Conservation (phyloP, 2,113 vertebrate species). For the Phycodurus eques region DNA sequence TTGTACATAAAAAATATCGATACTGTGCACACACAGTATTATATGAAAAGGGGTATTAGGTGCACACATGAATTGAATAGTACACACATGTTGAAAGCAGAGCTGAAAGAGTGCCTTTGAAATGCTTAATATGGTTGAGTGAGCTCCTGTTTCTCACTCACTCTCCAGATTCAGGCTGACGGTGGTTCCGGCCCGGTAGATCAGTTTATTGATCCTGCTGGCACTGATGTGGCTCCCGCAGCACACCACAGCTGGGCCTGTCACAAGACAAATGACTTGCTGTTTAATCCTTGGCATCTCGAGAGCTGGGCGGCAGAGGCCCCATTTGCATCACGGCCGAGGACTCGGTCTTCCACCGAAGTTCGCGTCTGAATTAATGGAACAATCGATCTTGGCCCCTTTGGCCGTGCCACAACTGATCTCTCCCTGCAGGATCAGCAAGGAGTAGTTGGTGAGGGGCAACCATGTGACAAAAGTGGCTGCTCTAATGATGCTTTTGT, state of each 20-base stretch:
- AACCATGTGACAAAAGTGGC: slow-evolving; percentile 12
- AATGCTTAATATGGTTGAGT: not conserved
- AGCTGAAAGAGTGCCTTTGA: slow-evolving; percentile 4
- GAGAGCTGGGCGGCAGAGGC: not conserved
- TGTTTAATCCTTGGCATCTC: slow-evolving; percentile 1
- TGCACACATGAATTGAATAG: not conserved
- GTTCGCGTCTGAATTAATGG: slow-evolving; percentile 19
- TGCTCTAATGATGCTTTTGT: slow-evolving; percentile 1
- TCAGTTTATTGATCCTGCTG: slow-evolving; percentile 12
- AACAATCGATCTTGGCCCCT: slow-evolving; percentile 13
- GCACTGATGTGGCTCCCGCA: slow-evolving; percentile 2
- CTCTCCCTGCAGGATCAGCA: slow-evolving; percentile 3
- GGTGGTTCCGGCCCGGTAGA: slow-evolving; percentile 6
- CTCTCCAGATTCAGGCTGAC: not conserved
- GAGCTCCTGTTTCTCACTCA: not conserved
- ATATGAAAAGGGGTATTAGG: not conserved
- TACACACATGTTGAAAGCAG: not conserved
- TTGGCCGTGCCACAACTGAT: slow-evolving; percentile 7
- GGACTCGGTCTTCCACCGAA: not conserved
- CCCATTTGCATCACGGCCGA: not conserved
- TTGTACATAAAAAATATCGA: no score
- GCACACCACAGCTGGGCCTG: slow-evolving; percentile 2
- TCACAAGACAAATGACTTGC: slow-evolving; percentile 7
- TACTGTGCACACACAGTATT: not conserved
- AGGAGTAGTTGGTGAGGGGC: slow-evolving; percentile 15